Base-by-base conservation (phyloP, 2,797 vertebrate genomes). In the Synanceia verrucosa region DNA sequence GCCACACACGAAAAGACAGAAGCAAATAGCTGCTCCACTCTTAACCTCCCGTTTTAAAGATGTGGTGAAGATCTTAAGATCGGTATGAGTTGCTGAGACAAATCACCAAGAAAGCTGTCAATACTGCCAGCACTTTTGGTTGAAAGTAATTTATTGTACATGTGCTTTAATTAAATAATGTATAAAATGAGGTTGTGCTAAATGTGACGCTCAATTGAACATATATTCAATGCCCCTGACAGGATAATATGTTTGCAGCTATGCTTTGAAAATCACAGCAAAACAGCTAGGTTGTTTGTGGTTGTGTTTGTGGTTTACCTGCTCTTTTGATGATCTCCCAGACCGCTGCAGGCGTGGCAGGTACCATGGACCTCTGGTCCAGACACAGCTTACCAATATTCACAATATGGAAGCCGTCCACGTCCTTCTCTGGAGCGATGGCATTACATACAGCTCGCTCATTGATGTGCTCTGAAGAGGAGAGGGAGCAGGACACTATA, bases 391-490 rank as follows among this genome's bases (percentile, higher is more conserved):
- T 96, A 19, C 97, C 97, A 0, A 97, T 89, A 34, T 97, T 99
- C 61, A 97, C 87, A 56, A 97, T 93, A 23, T 98, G 96, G 84
- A 98, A 99, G 2, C 97, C 97, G 56, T 98, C 97, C 10, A 99
- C 96, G 4, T 99, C 97, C 88, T 98, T 98, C 62, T 96, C 96
- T 12, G 96, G 97, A 33, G 94, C 84, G 1, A 98, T 93, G 67
- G 95, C 93, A 0, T 97, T 98, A 57, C 97, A 98, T 9, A 98
- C 92, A 0, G 92, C 83, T 73, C 96, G 88, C 46, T 99, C 96
- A 4, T 95, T 95, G 11, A 98, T 94, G 75, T 97, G 96, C 21
- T 89, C 97, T 93, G 65, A 37, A 60, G 19, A 62, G 36, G 18
- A 13, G 44, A 50, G 36, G 9, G 23, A 21, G 26, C 1, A 13